Conservation (phyloP, 2,113 vertebrate genomes). For the Cyanoramphus novaezelandiae region DNA sequence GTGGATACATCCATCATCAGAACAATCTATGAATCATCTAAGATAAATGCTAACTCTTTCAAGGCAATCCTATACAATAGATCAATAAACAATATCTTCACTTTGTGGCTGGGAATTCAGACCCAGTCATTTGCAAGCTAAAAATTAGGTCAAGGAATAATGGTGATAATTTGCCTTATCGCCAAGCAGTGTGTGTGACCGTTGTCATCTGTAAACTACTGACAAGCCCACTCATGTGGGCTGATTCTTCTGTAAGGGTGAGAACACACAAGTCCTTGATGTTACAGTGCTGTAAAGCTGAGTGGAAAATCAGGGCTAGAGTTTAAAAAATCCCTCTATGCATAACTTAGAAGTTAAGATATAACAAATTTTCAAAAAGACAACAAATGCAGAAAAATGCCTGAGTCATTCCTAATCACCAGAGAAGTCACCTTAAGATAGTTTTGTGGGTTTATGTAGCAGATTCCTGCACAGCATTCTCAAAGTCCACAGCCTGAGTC, state of each 20-base stretch:
- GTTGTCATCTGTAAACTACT: neutral
- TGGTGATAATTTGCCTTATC: constrained; percentile 5
- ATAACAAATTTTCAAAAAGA: neutral
- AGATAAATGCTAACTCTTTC: constrained; percentile 28
- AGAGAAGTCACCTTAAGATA: neutral
- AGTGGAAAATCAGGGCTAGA: neutral
- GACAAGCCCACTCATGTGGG: neutral
- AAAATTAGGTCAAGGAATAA: constrained; percentile 44
- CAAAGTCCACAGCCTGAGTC: constrained; percentile 16
- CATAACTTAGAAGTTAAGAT: neutral
- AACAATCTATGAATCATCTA: neutral
- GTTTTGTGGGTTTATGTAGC: neutral
- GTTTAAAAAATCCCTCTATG: neutral
- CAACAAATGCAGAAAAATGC: neutral
- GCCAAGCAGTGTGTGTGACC: neutral
- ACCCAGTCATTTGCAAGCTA: neutral
- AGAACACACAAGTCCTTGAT: neutral
- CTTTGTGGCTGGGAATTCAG: neutral
- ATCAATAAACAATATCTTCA: constrained; percentile 36
- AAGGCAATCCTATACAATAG: constrained; percentile 39
- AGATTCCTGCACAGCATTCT: constrained; percentile 14
- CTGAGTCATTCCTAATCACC: neutral
- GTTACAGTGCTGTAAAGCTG: neutral
- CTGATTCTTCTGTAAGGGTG: neutral
- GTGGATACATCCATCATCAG: neutral